Base-by-base conservation (phyloP, 2,113 vertebrate genomes). In the Taxidea taxus region DNA sequence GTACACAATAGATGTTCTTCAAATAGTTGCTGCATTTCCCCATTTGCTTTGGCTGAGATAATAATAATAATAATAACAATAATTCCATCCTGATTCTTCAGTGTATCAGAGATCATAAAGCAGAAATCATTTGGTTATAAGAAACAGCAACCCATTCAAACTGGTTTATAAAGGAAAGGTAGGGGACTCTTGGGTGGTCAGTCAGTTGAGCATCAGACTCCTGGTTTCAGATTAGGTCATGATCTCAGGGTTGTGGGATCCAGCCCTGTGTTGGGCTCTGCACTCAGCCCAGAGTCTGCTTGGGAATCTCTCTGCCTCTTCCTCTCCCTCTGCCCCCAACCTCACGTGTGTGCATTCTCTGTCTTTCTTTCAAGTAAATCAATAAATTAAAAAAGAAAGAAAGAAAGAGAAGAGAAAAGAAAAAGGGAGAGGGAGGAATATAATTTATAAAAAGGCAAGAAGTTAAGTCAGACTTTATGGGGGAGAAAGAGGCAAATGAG, bases 131-230 rank as follows among this genome's bases (percentile, higher is more conserved):
- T 93, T 75, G 34, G n/a, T 85, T 78, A 5, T 18, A 75, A 90
- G n/a, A 47, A 95, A 58, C 18, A 84, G 31, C 27, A 95, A 80
- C 23, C n/a, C 60, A 60, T 39, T 94, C 54, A 80, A 18, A 49
- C 34, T 29, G 68, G 18, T 58, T 31, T 13, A 64, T 60, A 39
- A n/a, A 27, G 7, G 39, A 56, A 83, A n/a, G 44, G 29, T 44
- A 68, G 34, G 66, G 16, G 66, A 18, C 66, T 4, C 7, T 18
- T 68, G 3, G 16, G 16, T 68, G 66, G n/a, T 68, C 34, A n/a
- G 34, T 68, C 34, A 29, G 7, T 68, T 68, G 34, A 68, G 66
- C 34, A 10, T 68, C 66, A 10, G 34, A 20, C n/a, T 68, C 34
- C 20, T 68, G 66, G 18, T 21, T 68, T 68, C 66, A 37, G 66